A percentile compares a stretch with the other conserved stretches of the same genome.
phyloP scores from a whole-genome alignment of 2,888 invertebrate species.

The Biston stratarius region DNA sequence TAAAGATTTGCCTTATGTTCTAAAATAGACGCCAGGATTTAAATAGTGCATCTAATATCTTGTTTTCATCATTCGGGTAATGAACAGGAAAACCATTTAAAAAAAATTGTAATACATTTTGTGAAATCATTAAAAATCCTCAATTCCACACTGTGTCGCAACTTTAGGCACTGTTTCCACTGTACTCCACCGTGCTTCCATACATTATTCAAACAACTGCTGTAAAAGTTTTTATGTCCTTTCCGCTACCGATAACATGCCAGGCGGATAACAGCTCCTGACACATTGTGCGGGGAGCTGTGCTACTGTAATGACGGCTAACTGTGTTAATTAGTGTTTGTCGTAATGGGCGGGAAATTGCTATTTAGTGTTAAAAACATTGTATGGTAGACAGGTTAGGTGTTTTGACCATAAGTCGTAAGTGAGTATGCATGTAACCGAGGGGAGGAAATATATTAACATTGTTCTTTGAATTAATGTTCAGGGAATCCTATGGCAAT shows the following conservation, averaged over 20 bases:
- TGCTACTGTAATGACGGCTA: background rate
- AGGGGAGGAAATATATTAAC: too few relatives aligned
- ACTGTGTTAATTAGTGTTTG: constrained; percentile 7
- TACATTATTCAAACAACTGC: constrained; percentile 35
- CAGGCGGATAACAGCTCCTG: constrained; percentile 22
- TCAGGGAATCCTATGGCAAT: too few relatives aligned
- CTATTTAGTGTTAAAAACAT: background rate
- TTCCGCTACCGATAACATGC: constrained; percentile 25
- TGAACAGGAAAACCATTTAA: too few relatives aligned
- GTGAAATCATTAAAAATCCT: background rate
- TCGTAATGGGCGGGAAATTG: background rate
- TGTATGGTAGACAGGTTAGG: too few relatives aligned
- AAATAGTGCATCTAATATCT: too few relatives aligned
- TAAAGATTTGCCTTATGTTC: too few relatives aligned
- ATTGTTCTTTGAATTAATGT: too few relatives aligned
- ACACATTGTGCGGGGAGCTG: constrained; percentile 18
- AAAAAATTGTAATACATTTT: background rate
- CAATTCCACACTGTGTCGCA: background rate
- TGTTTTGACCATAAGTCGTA: too few relatives aligned
- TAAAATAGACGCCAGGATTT: too few relatives aligned
- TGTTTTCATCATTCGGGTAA: too few relatives aligned
- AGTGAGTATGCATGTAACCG: too few relatives aligned
- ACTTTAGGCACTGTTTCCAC: constrained; percentile 9
- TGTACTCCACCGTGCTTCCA: constrained; percentile 3
- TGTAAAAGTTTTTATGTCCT: constrained; percentile 36